Evolutionary conservation across 2,113 vertebrate species (phyloP).

Genomic region (Misgurnus mizolepis): DNA sequence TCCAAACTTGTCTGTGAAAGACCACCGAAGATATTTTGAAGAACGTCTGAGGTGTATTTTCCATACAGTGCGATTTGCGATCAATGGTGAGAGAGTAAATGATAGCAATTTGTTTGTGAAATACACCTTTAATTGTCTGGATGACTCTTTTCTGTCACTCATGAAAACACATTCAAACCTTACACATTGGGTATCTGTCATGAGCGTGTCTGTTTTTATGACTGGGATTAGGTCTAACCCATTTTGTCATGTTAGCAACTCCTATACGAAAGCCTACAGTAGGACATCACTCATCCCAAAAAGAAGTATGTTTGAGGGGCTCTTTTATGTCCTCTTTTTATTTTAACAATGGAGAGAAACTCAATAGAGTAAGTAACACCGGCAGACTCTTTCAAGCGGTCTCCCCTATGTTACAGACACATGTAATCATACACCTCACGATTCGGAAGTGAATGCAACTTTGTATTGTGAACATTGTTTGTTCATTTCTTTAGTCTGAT

Average conservation of each 20-base stretch:
- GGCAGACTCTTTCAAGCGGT: constrained; percentile 22
- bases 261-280: neutral
- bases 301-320: constrained; percentile 18
- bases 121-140: too few relatives aligned
- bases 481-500: neutral
- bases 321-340: constrained; percentile 19
- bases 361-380: constrained; percentile 32
- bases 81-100: too few relatives aligned
- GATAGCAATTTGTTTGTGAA: too few relatives aligned
- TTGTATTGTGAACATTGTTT: constrained; percentile 4
- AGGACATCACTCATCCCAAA: constrained; percentile 4
- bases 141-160: neutral
- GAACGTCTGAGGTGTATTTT: too few relatives aligned
- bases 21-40: too few relatives aligned
- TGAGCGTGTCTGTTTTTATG: constrained; percentile 3
- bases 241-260: constrained; percentile 22
- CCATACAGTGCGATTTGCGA: too few relatives aligned
- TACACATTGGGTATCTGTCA: constrained; percentile 24
- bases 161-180: constrained; percentile 8
- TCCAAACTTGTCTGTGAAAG: too few relatives aligned
- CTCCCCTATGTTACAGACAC: neutral
- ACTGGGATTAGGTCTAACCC: neutral
- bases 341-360: constrained; percentile 31
- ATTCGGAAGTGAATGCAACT: neutral
- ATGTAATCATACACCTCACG: constrained; percentile 28